phyloP scores from a whole-genome alignment of 2,888 invertebrate species.

The Molorchus minor region DNA sequence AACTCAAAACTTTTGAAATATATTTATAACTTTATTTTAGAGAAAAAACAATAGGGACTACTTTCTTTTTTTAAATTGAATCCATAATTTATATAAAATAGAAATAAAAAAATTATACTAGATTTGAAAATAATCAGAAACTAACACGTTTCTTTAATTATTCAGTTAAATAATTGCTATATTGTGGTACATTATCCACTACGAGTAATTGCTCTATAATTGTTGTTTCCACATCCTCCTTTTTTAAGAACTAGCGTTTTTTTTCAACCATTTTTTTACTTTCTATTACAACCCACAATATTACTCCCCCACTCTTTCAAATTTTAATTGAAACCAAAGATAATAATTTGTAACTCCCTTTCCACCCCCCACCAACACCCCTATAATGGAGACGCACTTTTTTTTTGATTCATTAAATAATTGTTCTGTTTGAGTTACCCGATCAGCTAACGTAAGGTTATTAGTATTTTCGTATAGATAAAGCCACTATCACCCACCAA shows the following conservation, averaged over 20 bases:
- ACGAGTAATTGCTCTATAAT: background rate
- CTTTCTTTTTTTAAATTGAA: no score
- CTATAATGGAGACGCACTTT: background rate
- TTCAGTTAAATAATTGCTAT: background rate
- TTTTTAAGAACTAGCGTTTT: background rate
- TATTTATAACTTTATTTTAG: no score
- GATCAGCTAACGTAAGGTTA: background rate
- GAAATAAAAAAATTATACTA: background rate
- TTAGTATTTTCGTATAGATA: background rate
- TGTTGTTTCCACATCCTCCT: background rate
- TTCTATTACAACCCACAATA: background rate
- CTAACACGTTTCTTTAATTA: background rate
- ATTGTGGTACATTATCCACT: background rate
- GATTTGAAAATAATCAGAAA: background rate
- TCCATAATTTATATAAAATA: no score
- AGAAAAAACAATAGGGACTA: no score
- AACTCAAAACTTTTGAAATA: no score
- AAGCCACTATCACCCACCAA: background rate
- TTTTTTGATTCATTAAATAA: background rate
- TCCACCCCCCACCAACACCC: background rate
- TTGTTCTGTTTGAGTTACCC: background rate
- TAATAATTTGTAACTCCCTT: background rate
- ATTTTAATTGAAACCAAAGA: background rate
- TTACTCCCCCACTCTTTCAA: background rate
- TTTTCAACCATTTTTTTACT: background rate